Evolutionary conservation across 2,113 vertebrate genomes (phyloP).

Genomic region (Atherinomorus stipes): DNA sequence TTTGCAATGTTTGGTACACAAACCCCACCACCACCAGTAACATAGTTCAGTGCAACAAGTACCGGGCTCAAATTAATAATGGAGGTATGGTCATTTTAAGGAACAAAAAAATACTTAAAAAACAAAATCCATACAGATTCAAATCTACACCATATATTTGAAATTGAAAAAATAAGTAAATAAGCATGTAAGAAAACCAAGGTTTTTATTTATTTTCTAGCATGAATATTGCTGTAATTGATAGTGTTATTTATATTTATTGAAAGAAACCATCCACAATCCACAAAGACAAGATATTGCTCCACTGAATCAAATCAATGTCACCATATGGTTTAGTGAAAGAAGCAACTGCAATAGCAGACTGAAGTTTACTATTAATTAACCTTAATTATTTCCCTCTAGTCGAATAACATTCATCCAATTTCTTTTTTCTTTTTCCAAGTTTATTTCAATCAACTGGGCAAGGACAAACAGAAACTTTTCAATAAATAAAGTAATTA

Average conservation of each 20-base stretch:
- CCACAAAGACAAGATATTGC: too few relatives aligned
- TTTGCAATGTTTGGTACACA: not conserved
- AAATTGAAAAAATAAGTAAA: not conserved
- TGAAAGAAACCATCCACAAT: too few relatives aligned
- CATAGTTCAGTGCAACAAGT: constrained; percentile 14
- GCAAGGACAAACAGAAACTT: constrained; percentile 18
- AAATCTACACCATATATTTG: too few relatives aligned
- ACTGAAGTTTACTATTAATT: constrained; percentile 1
- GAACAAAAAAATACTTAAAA: too few relatives aligned
- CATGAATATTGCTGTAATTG: too few relatives aligned
- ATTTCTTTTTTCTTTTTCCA: not conserved
- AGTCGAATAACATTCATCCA: not conserved
- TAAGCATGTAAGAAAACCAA: too few relatives aligned
- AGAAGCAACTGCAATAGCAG: not conserved
- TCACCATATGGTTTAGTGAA: not conserved
- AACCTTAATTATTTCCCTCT: constrained; percentile 8
- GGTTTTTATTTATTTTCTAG: too few relatives aligned
- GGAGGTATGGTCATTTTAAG: not conserved
- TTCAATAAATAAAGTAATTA: constrained; percentile 13
- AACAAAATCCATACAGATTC: too few relatives aligned
- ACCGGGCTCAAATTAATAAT: constrained; percentile 30
- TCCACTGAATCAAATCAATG: too few relatives aligned
- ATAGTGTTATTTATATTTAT: too few relatives aligned
- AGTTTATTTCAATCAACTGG: not conserved
- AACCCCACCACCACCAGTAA: constrained; percentile 26